Evolutionary conservation across 2,113 vertebrate genomes (phyloP).

Genomic region (Eudorcas thomsonii): DNA sequence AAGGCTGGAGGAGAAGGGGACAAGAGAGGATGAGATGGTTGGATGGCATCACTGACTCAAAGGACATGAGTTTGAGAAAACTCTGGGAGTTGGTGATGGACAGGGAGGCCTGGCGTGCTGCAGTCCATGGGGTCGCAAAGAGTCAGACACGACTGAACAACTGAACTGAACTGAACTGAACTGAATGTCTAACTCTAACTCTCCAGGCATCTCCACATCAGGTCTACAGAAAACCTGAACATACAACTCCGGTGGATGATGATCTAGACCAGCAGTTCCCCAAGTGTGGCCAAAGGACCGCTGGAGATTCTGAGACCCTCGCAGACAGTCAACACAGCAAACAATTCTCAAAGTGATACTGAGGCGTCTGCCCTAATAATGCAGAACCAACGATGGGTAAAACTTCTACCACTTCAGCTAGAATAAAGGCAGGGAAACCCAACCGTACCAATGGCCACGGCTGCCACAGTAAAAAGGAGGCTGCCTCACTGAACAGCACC

Average conservation of each 20-base stretch:
- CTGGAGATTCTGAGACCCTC: background rate
- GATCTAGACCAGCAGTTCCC: background rate
- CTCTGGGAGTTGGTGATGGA: too few species aligned
- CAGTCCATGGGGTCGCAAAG: too few species aligned
- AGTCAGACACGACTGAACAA: too few species aligned
- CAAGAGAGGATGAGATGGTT: too few species aligned
- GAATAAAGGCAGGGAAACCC: background rate
- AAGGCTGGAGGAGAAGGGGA: too few species aligned
- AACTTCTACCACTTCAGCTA: background rate
- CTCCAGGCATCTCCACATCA: background rate
- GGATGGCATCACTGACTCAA: too few species aligned
- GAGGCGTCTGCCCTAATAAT: background rate
- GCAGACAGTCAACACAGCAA: background rate
- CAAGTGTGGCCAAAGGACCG: background rate
- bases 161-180: too few species aligned
- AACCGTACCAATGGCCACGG: background rate
- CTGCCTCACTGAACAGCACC: background rate
- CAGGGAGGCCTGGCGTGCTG: too few species aligned
- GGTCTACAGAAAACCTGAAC: background rate
- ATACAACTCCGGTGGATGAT: background rate
- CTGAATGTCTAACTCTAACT: background rate
- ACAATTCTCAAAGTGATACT: background rate
- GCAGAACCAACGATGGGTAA: background rate
- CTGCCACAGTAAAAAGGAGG: background rate
- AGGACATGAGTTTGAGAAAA: too few species aligned